These are phyloP conservation scores for Andricus curvator DNA, from an alignment of 2,888 invertebrate genomes.

Conservation along the genomic window DNA sequence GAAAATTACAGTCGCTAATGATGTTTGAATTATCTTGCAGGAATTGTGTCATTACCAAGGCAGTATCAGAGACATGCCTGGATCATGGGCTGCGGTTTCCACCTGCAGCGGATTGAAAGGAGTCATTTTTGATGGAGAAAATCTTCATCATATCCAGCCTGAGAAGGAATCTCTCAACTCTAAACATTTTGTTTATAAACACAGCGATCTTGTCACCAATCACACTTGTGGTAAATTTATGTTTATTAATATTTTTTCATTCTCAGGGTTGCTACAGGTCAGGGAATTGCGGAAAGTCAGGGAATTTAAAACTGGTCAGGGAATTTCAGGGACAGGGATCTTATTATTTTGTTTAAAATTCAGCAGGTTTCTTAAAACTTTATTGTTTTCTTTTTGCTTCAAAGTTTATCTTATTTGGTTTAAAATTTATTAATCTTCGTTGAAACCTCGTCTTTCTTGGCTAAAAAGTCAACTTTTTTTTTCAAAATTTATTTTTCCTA, in stretches of 20 bases:
- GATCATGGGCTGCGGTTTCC: slow-evolving; percentile 91
- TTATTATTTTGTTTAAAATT: no score
- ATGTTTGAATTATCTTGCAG: slow-evolving; percentile 77
- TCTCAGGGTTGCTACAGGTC: no score
- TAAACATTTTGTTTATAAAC: slow-evolving; percentile 84
- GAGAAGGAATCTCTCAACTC: slow-evolving; percentile 79
- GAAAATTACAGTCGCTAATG: slow-evolving; percentile 1
- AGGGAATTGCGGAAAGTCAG: no score
- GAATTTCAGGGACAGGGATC: no score
- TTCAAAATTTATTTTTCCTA: no score
- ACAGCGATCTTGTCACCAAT: slow-evolving; percentile 82
- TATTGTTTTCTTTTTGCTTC: no score
- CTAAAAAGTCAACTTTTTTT: no score
- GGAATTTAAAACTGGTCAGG: no score
- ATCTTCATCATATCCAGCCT: slow-evolving; percentile 87
- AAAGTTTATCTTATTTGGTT: no score
- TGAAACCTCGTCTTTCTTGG: no score
- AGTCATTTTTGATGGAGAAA: slow-evolving; percentile 88
- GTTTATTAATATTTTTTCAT: neutral
- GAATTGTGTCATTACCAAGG: slow-evolving; percentile 90
- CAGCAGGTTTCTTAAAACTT: no score
- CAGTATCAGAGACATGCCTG: slow-evolving; percentile 83
- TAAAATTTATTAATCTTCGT: no score
- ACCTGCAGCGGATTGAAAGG: slow-evolving; percentile 89
- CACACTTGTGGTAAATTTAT: slow-evolving; percentile 81